Base-by-base conservation (phyloP, 92 coral and sea anemone species). In the Muricea muricata region DNA sequence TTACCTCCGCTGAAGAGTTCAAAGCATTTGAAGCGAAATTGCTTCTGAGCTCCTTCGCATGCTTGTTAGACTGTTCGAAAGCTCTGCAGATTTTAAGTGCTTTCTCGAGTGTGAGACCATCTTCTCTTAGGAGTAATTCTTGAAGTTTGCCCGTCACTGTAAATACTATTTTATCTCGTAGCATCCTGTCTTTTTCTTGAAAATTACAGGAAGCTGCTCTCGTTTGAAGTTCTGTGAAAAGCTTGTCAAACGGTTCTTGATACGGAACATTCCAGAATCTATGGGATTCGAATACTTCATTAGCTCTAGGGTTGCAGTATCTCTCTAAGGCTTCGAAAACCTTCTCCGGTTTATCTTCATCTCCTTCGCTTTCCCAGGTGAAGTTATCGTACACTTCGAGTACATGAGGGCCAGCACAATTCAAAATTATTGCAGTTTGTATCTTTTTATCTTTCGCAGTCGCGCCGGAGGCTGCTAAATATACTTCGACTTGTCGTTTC, bases 391-490 rank as follows among this genome's bases (percentile, higher is more conserved):
- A 82, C 9, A 87, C 87, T 39, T 87, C 91, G 28, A 91, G 65
- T 29, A 87, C 89, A 7, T 76, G 89, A 41, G 89, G 86, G 20
- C 91, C 93, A 4, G 86, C 88, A 86, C 88, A 86, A 34, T 90
- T 70, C 18, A 90, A 78, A 35, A 81, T 76, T 8, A 89, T 85
- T 18, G 87, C 87, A 26, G 84, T 81, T 69, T 86, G 88, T 78
- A 73, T 20, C 67, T 66, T 30, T 39, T 78, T 66, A 39, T 15
- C 29, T 6, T 6, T 8, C 39, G 87, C 91, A 34, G 82, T 78
- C n/a, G n/a, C n/a, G n/a, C n/a, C n/a, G n/a, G n/a, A n/a, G 13
- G 89, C 89, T 10, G 48, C 82, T n/a, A 69, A 54, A 69, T 90
- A 90, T 46, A 90, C 84, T 42, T 90, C 83, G 57, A 86, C 34